phyloP scores from a whole-genome alignment of 2,113 vertebrate species.

The Boulengeromyrus knoepffleri region DNA sequence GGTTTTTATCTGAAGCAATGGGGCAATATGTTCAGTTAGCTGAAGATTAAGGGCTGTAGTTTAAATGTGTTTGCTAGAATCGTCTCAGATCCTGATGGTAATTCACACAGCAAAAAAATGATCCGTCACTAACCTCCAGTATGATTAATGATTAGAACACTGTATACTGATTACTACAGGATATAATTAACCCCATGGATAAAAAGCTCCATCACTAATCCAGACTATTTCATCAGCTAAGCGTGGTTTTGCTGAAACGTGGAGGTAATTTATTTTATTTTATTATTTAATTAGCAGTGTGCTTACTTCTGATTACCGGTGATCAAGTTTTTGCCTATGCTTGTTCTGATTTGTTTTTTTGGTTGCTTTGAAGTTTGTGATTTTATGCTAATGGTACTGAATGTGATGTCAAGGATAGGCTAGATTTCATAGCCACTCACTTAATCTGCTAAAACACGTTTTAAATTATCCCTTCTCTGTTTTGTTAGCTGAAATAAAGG shows the following conservation, averaged over 20 bases:
- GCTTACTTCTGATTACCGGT: background rate
- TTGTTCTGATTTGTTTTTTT: background rate
- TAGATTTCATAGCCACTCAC: background rate
- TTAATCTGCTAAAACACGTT: slow-evolving; percentile 7
- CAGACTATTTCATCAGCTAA: background rate
- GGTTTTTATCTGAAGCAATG: background rate
- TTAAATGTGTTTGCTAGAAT: background rate
- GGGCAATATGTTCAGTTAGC: background rate
- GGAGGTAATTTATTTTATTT: background rate
- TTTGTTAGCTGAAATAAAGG: background rate
- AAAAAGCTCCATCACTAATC: background rate
- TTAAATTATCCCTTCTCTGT: background rate
- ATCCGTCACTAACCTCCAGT: background rate
- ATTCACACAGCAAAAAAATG: background rate
- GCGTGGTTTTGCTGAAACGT: background rate
- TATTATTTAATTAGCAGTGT: background rate
- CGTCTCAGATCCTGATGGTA: background rate
- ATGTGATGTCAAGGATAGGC: background rate
- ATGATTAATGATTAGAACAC: background rate
- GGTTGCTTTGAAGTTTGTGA: background rate
- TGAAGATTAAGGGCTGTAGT: background rate
- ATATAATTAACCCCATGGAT: background rate
- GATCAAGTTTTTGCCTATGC: background rate
- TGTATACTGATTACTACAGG: background rate
- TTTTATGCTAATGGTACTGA: background rate